Percentiles rank a stretch among this genome's conserved stretches.
phyloP scores from a whole-genome alignment of 2,888 invertebrate genomes.

The Hymenopus coronatus region DNA sequence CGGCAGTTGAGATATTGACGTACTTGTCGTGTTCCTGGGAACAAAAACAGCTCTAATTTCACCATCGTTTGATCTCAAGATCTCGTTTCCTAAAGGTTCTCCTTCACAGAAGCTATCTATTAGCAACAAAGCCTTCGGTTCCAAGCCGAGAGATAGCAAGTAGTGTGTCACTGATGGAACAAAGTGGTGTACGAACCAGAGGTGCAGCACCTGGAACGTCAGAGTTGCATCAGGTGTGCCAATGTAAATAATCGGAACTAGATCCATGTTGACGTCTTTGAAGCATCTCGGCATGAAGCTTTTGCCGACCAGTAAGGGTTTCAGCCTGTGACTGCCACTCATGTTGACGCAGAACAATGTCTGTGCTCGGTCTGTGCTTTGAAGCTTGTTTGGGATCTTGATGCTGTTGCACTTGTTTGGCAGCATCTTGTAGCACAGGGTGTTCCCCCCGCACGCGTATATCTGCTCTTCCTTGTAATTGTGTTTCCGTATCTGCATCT shows the following conservation, averaged over 20 bases:
- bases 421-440: background rate
- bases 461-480: background rate
- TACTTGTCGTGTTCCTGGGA: background rate
- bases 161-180: background rate
- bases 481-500: background rate
- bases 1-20: background rate
- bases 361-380: background rate
- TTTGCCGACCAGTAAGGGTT: background rate
- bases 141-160: background rate
- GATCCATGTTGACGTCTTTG: background rate
- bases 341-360: background rate
- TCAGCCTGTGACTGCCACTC: background rate
- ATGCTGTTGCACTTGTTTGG: background rate
- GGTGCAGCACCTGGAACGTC: background rate
- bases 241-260: background rate
- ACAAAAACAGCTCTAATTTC: background rate
- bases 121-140: background rate
- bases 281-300: background rate
- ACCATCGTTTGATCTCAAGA: background rate
- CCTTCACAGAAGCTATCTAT: background rate
- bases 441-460: background rate
- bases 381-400: background rate
- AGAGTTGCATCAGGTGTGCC: background rate
- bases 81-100: background rate
- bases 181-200: background rate